A percentile compares a stretch with the other conserved stretches of the same genome.
Conservation (phyloP, 2,113 vertebrate genomes). For the Ammodramus savannarum region DNA sequence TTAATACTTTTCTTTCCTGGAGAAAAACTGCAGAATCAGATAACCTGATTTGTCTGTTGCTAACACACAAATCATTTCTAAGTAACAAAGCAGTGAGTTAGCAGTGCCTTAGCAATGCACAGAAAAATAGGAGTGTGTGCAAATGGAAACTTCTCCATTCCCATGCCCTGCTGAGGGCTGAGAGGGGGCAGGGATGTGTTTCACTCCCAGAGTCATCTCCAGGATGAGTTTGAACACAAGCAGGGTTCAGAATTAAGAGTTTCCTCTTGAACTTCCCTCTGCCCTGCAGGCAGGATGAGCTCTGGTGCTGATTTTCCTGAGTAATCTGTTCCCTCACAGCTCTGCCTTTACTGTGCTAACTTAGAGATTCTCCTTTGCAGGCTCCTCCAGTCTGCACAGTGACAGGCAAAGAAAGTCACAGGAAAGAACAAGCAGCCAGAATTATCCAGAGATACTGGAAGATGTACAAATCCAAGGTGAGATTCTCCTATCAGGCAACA, state of each 20-base stretch:
- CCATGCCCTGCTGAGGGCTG: background rate
- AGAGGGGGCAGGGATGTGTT: background rate
- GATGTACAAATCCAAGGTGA: slow-evolving; percentile 72
- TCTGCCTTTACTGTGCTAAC: background rate
- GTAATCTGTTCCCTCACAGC: background rate
- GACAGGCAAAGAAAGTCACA: background rate
- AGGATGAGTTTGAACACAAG: background rate
- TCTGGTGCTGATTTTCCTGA: background rate
- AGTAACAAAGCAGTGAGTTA: background rate
- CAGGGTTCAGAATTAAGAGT: background rate
- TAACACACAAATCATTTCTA: background rate
- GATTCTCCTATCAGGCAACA: background rate
- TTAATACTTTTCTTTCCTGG: background rate
- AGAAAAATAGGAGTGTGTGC: background rate
- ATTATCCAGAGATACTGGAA: slow-evolving; percentile 80
- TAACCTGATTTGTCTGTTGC: background rate
- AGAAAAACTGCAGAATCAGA: background rate
- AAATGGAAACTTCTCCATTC: background rate
- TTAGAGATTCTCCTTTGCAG: background rate
- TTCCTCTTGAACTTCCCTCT: background rate
- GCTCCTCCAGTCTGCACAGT: background rate
- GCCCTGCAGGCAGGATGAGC: background rate
- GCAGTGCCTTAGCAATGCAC: background rate
- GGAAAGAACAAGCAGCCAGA: slow-evolving; percentile 69
- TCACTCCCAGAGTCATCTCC: background rate